Evolutionary conservation across 1,140 invertebrate genomes (phyloP).

Genomic region (Centruroides sculpturatus): DNA sequence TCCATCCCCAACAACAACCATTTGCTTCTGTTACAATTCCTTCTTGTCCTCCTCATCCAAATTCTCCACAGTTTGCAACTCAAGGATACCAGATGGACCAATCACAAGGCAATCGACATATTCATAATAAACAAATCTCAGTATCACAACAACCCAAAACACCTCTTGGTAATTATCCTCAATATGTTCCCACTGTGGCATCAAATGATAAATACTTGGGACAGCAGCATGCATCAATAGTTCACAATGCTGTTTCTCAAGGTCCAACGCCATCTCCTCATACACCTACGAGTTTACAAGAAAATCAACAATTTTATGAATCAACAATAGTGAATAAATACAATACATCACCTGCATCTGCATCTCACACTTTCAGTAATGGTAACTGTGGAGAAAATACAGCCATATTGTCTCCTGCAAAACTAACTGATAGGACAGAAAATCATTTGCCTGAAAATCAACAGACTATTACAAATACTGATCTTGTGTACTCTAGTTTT

Average conservation of each 20-base stretch:
- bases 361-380: constrained; percentile 12
- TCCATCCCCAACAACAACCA: background rate
- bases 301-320: constrained; percentile 30
- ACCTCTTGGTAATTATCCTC: background rate
- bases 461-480: background rate
- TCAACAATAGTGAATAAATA: background rate
- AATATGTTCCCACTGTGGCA: background rate
- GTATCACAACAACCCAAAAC: background rate
- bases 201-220: no score
- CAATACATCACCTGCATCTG: constrained; percentile 4
- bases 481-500: constrained; percentile 5
- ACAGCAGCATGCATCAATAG: no score
- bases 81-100: constrained; percentile 7
- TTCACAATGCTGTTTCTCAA: no score
- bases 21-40: constrained; percentile 1
- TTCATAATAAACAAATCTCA: background rate
- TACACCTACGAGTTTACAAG: constrained; percentile 22
- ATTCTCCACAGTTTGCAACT: constrained; percentile 7
- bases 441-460: constrained; percentile 3
- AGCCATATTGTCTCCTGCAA: background rate
- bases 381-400: constrained; percentile 7
- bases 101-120: background rate
- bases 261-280: no score
- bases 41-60: constrained; percentile 9
- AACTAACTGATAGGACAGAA: constrained; percentile 10